phyloP scores from a whole-genome alignment of 2,113 vertebrate species.

The Calonectris borealis region DNA sequence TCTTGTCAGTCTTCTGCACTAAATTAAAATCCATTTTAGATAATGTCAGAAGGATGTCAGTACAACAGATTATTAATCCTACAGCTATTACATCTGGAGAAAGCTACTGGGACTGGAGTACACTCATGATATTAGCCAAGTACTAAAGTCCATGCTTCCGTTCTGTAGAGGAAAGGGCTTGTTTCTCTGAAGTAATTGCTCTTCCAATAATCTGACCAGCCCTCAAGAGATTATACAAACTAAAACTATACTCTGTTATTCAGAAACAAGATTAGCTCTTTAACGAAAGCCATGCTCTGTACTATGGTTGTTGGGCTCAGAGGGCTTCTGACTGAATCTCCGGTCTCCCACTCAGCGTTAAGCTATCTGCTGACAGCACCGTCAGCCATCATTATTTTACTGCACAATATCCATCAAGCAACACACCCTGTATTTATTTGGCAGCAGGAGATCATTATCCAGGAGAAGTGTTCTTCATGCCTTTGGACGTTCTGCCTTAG shows the following conservation, averaged over 20 bases:
- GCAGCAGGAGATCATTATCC: slow-evolving; percentile 48
- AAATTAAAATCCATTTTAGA: neutral
- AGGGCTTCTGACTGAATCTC: neutral
- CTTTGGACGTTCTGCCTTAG: slow-evolving; percentile 58
- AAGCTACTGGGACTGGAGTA: neutral
- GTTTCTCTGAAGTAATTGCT: neutral
- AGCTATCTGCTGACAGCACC: neutral
- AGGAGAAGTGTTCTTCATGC: slow-evolving; percentile 18
- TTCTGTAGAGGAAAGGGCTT: neutral
- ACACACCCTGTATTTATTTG: slow-evolving; percentile 52
- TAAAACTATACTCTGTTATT: neutral
- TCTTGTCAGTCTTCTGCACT: neutral
- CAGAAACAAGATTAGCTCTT: neutral
- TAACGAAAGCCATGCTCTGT: neutral
- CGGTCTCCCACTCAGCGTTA: neutral
- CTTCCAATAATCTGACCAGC: neutral
- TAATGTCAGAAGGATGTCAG: neutral
- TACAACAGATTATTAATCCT: neutral
- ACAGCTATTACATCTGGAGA: neutral
- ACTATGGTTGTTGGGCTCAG: neutral
- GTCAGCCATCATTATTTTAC: slow-evolving; percentile 42
- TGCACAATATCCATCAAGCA: slow-evolving; percentile 43
- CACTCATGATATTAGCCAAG: neutral
- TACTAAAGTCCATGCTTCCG: accelerated
- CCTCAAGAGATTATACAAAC: neutral